Conservation (phyloP, 2,113 vertebrate species). For the Notothenia coriiceps region DNA sequence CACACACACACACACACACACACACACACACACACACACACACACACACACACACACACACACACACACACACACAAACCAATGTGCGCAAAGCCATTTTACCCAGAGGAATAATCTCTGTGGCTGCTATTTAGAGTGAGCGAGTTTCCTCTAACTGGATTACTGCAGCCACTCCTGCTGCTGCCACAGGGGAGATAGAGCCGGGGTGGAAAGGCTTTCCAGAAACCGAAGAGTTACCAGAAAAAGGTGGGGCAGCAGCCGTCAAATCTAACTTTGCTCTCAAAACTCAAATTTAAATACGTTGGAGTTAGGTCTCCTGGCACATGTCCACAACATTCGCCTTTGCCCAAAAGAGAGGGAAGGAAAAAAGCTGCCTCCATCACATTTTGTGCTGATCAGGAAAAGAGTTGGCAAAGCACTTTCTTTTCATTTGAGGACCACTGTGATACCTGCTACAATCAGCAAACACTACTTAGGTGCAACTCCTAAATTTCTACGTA, state of each 20-base stretch:
- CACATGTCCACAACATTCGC: not conserved
- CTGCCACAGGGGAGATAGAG: constrained; percentile 54
- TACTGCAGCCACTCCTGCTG: constrained; percentile 58
- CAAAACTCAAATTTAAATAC: constrained; percentile 40
- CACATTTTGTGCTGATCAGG: constrained; percentile 47
- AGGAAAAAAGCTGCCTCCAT: constrained; percentile 29
- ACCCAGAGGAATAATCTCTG: constrained; percentile 70
- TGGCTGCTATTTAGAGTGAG: constrained; percentile 64
- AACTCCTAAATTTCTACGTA: not conserved
- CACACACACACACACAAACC: constrained; percentile 19
- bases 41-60: constrained; percentile 14
- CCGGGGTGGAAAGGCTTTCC: constrained; percentile 29
- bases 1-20: constrained; percentile 10
- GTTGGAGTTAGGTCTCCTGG: constrained; percentile 4
- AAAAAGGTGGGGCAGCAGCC: not conserved
- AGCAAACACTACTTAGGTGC: constrained; percentile 17
- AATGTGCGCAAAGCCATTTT: constrained; percentile 45
- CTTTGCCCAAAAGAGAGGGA: not conserved
- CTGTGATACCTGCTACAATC: constrained; percentile 31
- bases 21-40: constrained; percentile 19
- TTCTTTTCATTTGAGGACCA: constrained; percentile 9
- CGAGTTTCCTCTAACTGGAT: constrained; percentile 73
- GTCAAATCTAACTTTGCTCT: constrained; percentile 30
- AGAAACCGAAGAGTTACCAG: constrained; percentile 32
- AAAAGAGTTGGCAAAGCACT: constrained; percentile 17